Evolutionary conservation across 1,140 invertebrate genomes (phyloP).

Genomic region (Bombus haemorrhoidalis): DNA sequence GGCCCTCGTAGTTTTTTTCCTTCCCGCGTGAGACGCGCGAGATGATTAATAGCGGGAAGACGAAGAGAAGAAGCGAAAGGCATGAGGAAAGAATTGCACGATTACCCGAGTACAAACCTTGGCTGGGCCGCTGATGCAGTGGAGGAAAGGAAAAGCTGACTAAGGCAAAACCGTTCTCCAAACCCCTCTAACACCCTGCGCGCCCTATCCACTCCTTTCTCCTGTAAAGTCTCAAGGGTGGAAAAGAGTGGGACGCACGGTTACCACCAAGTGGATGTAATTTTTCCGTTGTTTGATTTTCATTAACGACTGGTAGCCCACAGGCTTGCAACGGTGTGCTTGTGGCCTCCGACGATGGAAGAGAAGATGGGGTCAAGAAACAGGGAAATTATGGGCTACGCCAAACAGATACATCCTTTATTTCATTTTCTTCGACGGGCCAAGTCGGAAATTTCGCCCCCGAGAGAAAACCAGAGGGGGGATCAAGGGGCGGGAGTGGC

Average conservation of each 20-base stretch:
- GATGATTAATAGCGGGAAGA: slow-evolving; percentile 51
- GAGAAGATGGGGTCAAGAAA: slow-evolving; percentile 60
- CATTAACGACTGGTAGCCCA: slow-evolving; percentile 81
- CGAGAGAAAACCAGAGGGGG: neutral
- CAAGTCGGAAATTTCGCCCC: slow-evolving; percentile 49
- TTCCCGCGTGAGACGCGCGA: slow-evolving; percentile 19
- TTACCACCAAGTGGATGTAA: slow-evolving; percentile 75
- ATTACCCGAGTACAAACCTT: slow-evolving; percentile 56
- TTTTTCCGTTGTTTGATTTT: slow-evolving; percentile 83
- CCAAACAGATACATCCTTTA: slow-evolving; percentile 73
- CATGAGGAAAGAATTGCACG: slow-evolving; percentile 50
- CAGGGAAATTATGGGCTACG: slow-evolving; percentile 71
- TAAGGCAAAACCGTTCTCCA: slow-evolving; percentile 64
- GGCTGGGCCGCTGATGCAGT: slow-evolving; percentile 54
- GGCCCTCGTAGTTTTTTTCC: slow-evolving; percentile 16
- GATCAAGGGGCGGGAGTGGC: neutral
- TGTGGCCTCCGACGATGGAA: slow-evolving; percentile 42
- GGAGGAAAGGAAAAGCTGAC: slow-evolving; percentile 72
- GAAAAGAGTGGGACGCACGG: slow-evolving; percentile 65
- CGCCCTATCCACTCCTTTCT: slow-evolving; percentile 22
- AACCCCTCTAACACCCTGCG: neutral
- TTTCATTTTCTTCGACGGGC: slow-evolving; percentile 65
- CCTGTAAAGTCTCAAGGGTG: slow-evolving; percentile 68
- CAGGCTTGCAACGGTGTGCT: slow-evolving; percentile 60
- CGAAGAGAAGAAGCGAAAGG: slow-evolving; percentile 42